Evolutionary conservation across 1,140 invertebrate genomes (phyloP), one percentile per base, ranked within the genome.

Genomic region (Gryon sp.): DNA sequence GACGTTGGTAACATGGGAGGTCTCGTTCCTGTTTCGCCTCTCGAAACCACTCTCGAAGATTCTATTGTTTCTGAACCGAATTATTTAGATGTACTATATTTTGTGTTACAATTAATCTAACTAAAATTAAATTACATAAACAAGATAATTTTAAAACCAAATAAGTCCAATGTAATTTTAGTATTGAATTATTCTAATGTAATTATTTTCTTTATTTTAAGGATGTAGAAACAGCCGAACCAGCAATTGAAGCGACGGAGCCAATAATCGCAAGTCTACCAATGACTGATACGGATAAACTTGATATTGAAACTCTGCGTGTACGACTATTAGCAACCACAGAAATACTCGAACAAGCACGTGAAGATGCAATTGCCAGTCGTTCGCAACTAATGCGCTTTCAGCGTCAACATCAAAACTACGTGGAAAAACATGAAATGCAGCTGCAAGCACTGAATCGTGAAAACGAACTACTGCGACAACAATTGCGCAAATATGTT

Each of bases 401-500:
- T 40, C 88, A 89, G 48, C 81, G 86, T 9, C 86, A 89, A 53
- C 86, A 88, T 81, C 87, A 89, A 60, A 84, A 88, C 80, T 86
- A 88, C 53, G 70, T 87, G 0, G 88, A 89, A 28, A 85, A 84
- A 19, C 87, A 88, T 30, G 87, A 89, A 45, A 57, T 89, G 24
- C 88, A 89, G 48, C 53, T 88, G 38, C 87, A 89, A 80, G 82
- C 87, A 6, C 72, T 89, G 12, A 88, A 86, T 52, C 95, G 95
- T 82, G 96, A 97, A 88, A 97, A 97, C 89, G 94, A 95, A 72
- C 88, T 94, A 48, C 87, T 97, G 57, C 95, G 96, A 83, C 94
- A 96, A 82, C 96, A 98, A 83, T 86, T 98, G 36, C 92, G 94
- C 70, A 96, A 96, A 81, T 98, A 98, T 88, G 93, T 97, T 34